Percentiles rank a stretch among this genome's conserved stretches.
Conservation (phyloP, 2,888 invertebrate species). For the Sarcophaga variegata region DNA sequence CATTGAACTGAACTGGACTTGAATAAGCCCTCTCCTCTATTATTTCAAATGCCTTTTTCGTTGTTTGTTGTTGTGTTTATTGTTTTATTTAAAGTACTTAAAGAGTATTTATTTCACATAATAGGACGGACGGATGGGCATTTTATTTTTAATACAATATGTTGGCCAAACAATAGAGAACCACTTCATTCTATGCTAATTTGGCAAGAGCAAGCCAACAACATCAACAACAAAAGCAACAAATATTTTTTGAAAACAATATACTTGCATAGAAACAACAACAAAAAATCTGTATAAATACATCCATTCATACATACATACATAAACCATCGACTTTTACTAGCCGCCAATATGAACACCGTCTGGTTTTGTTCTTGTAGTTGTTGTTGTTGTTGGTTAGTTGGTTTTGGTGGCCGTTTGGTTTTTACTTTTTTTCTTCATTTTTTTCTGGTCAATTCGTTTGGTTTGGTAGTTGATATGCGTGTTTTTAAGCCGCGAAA, state of each 20-base stretch:
- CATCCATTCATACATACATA: not conserved
- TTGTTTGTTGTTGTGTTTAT: not conserved
- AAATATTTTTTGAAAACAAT: too few species aligned
- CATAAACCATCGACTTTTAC: conserved; percentile 40
- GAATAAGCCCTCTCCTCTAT: conserved; percentile 1
- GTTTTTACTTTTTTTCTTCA: not conserved
- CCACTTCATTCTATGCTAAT: conserved; percentile 51
- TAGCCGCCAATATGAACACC: conserved; percentile 35
- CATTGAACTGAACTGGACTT: conserved; percentile 9
- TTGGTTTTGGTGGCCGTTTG: conserved; percentile 1
- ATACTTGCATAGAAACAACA: not conserved
- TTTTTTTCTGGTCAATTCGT: not conserved
- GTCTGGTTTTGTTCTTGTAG: conserved; percentile 13
- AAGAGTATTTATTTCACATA: conserved; percentile 32
- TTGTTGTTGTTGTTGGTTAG: not conserved
- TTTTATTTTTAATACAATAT: conserved; percentile 14
- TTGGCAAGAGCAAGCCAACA: conserved; percentile 23
- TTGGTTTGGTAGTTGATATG: conserved; percentile 32
- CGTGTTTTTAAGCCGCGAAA: conserved; percentile 52
- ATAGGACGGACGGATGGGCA: not conserved
- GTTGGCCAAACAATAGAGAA: not conserved
- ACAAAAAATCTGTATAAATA: not conserved
- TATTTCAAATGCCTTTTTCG: conserved; percentile 8
- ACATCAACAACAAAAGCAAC: conserved; percentile 16
- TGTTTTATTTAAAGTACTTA: conserved; percentile 35